Conservation (phyloP, 2,113 vertebrate genomes). For the Mystacornis crossleyi region DNA sequence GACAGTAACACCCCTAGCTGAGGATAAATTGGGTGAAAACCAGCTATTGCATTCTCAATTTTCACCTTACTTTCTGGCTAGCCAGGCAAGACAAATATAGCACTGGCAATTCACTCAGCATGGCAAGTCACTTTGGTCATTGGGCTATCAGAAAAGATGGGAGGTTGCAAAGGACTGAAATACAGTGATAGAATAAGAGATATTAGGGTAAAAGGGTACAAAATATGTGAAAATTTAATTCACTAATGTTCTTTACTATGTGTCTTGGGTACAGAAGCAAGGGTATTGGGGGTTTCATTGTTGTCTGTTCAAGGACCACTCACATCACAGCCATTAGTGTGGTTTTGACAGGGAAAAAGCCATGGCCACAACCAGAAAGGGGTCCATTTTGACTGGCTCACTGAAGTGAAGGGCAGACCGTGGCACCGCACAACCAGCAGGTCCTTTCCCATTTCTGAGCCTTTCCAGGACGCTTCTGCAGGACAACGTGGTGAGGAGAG, state of each 20-base stretch:
- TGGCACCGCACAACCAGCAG: rapidly evolving
- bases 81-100: neutral
- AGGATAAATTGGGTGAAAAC: neutral
- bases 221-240: neutral
- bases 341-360: neutral
- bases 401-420: neutral
- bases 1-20: neutral
- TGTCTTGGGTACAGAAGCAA: neutral
- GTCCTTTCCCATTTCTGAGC: neutral
- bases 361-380: neutral
- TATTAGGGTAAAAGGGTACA: neutral
- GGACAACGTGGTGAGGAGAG: neutral
- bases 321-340: rapidly evolving
- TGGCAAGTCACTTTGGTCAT: neutral
- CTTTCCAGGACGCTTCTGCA: neutral
- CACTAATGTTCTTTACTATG: neutral
- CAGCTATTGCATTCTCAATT: neutral
- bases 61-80: neutral
- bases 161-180: neutral
- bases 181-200: neutral
- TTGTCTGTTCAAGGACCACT: neutral
- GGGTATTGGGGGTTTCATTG: neutral
- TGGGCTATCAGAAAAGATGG: neutral
- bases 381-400: neutral
- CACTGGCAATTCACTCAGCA: neutral